These are phyloP conservation scores for Papilio protenor DNA, from an alignment of 2,888 invertebrate species.

Conservation along the genomic window DNA sequence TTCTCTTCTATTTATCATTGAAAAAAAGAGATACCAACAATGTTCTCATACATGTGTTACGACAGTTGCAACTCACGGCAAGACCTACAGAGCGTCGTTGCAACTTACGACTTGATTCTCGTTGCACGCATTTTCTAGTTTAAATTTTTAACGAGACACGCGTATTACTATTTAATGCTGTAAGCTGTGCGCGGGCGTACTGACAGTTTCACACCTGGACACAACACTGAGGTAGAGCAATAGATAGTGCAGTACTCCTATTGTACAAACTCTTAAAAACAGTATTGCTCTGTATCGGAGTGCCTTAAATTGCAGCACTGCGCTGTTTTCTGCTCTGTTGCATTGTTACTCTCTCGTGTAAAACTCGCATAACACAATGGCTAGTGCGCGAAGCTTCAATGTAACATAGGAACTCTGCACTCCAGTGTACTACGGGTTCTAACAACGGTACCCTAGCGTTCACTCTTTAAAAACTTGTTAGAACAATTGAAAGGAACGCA, in stretches of 20 bases:
- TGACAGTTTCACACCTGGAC: neutral
- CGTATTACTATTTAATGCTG: constrained; percentile 40
- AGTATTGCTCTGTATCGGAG: neutral
- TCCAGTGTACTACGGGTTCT: constrained; percentile 2
- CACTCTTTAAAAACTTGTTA: constrained; percentile 17
- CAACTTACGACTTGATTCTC: constrained; percentile 2
- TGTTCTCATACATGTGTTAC: neutral
- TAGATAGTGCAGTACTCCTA: neutral
- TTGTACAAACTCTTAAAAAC: neutral
- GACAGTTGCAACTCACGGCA: neutral
- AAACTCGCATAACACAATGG: neutral
- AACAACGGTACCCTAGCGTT: constrained; percentile 13
- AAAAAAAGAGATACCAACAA: neutral
- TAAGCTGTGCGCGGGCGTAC: constrained; percentile 10
- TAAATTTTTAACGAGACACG: constrained; percentile 33
- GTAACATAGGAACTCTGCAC: constrained; percentile 9
- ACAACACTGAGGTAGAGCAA: neutral
- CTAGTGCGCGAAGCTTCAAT: constrained; percentile 8
- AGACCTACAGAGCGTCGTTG: neutral
- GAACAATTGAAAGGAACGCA: constrained; percentile 19
- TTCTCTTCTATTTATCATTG: neutral
- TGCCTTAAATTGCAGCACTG: neutral
- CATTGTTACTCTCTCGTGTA: neutral
- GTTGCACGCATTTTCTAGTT: constrained; percentile 34
- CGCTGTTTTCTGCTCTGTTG: neutral